Evolutionary conservation across 2,888 invertebrate genomes (phyloP).

Genomic region (Drosophila paranaensis): DNA sequence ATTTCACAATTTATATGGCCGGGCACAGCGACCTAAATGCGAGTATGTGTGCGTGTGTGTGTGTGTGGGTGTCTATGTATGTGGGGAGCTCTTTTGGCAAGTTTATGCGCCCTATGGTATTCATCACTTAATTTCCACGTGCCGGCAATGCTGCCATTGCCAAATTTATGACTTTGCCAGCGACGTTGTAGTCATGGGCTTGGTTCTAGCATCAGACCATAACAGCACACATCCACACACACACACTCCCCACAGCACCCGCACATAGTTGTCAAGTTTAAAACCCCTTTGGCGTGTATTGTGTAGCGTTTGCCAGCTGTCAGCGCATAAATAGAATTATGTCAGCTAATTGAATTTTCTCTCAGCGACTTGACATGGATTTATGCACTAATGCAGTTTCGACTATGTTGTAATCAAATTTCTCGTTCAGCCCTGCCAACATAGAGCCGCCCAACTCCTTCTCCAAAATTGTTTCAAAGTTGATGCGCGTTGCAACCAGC

Average conservation of each 20-base stretch:
- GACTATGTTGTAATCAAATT: constrained; percentile 63
- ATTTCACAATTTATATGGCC: constrained; percentile 72
- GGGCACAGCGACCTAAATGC: constrained; percentile 67
- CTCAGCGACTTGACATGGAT: constrained; percentile 71
- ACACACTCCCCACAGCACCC: constrained; percentile 3
- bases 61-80: constrained; percentile 15
- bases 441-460: neutral
- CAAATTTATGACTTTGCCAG: constrained; percentile 74
- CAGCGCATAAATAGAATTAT: constrained; percentile 76
- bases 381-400: constrained; percentile 76
- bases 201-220: constrained; percentile 24
- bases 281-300: constrained; percentile 54
- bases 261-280: constrained; percentile 61
- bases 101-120: constrained; percentile 70
- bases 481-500: constrained; percentile 11
- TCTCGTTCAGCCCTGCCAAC: constrained; percentile 23
- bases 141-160: constrained; percentile 69
- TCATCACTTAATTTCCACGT: constrained; percentile 80
- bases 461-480: neutral
- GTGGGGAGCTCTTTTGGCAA: constrained; percentile 37
- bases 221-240: constrained; percentile 16
- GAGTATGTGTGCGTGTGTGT: constrained; percentile 7
- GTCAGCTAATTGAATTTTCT: constrained; percentile 75
- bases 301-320: constrained; percentile 71
- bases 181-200: constrained; percentile 51